Evolutionary conservation across 2,888 invertebrate species (phyloP).

Genomic region (Caenorhabditis panamensis): DNA sequence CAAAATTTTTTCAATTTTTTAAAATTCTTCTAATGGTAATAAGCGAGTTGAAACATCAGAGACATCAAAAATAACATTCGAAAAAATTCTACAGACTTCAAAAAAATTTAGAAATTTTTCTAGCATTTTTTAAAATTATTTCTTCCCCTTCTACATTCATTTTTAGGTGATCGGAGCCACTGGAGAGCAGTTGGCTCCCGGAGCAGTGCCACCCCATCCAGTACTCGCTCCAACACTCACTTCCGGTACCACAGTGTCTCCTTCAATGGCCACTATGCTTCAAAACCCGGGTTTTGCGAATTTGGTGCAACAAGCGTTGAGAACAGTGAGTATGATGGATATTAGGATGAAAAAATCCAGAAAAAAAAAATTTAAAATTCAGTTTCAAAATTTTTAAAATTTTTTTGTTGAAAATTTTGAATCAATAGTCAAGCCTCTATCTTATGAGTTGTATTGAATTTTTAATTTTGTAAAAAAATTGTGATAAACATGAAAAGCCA

Average conservation of each 20-base stretch:
- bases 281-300: conserved; percentile 29
- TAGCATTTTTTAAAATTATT: too few relatives aligned
- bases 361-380: too few relatives aligned
- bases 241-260: conserved; percentile 6
- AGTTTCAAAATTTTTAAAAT: too few relatives aligned
- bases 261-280: conserved; percentile 24
- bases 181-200: conserved; percentile 70
- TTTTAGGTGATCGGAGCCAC: conserved; percentile 67
- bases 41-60: too few relatives aligned
- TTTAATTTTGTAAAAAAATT: too few relatives aligned
- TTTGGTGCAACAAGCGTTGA: conserved; percentile 42
- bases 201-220: conserved; percentile 68
- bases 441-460: too few relatives aligned
- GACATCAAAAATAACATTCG: too few relatives aligned
- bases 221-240: conserved; percentile 61
- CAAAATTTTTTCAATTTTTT: too few relatives aligned
- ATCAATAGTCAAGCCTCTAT: too few relatives aligned
- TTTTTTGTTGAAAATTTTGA: too few relatives aligned
- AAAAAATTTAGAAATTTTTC: neutral
- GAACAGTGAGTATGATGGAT: conserved; percentile 11
- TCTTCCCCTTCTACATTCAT: neutral
- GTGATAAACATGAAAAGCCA: too few relatives aligned
- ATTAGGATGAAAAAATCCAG: neutral
- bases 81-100: conserved; percentile 5
- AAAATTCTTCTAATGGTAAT: too few relatives aligned